Evolutionary conservation across 2,888 invertebrate genomes (phyloP).

Genomic region (Pardosa pseudoannulata): DNA sequence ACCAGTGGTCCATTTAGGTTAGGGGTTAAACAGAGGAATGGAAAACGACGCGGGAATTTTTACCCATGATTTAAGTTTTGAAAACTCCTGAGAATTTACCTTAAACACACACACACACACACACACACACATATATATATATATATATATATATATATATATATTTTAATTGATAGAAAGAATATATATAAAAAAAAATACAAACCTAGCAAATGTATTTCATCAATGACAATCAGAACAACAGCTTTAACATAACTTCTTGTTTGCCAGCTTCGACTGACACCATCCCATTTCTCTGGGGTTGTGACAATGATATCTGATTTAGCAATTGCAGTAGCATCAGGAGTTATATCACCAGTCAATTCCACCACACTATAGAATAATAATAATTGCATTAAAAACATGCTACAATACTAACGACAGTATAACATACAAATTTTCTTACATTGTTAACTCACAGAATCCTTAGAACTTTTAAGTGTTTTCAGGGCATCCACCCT

Average conservation of each 20-base stretch:
- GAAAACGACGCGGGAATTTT: too few species aligned
- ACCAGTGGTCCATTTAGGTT: too few species aligned
- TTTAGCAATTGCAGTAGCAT: conserved; percentile 87
- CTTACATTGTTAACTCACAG: too few species aligned
- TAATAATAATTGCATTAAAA: neutral
- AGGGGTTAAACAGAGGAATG: too few species aligned
- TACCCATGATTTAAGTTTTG: too few species aligned
- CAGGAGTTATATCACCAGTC: conserved; percentile 94
- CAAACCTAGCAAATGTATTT: conserved; percentile 94
- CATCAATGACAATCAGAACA: conserved; percentile 95
- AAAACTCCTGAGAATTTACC: too few species aligned
- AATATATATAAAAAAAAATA: conserved; percentile 79
- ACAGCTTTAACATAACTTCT: conserved; percentile 93
- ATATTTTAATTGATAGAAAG: too few species aligned
- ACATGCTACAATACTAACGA: neutral
- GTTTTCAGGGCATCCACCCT: too few species aligned
- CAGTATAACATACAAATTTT: neutral
- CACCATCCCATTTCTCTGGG: conserved; percentile 99
- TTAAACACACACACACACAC: too few species aligned
- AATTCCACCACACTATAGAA: conserved; percentile 90
- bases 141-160: too few species aligned
- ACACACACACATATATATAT: too few species aligned
- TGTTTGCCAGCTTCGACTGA: conserved; percentile 98
- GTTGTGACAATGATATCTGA: conserved; percentile 98
- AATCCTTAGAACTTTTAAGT: too few species aligned